Percentiles rank a stretch among this genome's conserved stretches.
Evolutionary conservation across 2,888 invertebrate species (phyloP).

Genomic region (Platynereis dumerilii): DNA sequence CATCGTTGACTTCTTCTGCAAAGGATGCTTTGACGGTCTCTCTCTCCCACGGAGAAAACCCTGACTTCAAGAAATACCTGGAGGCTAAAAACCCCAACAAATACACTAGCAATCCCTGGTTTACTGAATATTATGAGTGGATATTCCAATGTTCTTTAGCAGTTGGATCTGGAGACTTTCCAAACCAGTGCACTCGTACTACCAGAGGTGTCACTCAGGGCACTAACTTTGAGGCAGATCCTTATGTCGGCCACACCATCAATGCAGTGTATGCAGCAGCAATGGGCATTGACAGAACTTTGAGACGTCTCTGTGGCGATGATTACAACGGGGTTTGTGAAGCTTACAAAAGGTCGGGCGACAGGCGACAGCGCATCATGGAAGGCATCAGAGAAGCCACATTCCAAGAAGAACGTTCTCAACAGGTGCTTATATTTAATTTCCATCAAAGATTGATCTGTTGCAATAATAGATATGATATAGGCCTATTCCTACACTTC

Average conservation of each 20-base stretch:
- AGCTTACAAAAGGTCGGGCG: constrained; percentile 45
- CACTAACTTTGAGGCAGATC: constrained; percentile 51
- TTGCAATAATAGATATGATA: too few species aligned
- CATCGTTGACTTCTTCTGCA: constrained; percentile 33
- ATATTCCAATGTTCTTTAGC: constrained; percentile 59
- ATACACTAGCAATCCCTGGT: constrained; percentile 63
- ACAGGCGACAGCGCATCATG: constrained; percentile 46
- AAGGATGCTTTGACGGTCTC: constrained; percentile 53
- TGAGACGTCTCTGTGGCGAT: constrained; percentile 28
- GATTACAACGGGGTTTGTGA: constrained; percentile 44
- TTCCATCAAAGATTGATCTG: not conserved
- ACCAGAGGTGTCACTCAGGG: constrained; percentile 31
- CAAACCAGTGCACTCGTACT: constrained; percentile 8
- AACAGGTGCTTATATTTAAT: constrained; percentile 35
- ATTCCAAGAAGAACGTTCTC: constrained; percentile 51
- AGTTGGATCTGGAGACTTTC: constrained; percentile 27
- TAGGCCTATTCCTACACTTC: too few species aligned
- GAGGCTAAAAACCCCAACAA: constrained; percentile 47
- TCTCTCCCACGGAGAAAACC: constrained; percentile 51
- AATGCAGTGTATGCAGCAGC: constrained; percentile 58
- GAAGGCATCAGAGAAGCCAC: constrained; percentile 42
- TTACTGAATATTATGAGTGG: constrained; percentile 61
- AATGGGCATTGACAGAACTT: constrained; percentile 47
- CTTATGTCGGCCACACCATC: constrained; percentile 55
- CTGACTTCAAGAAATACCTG: constrained; percentile 49